Conservation (phyloP, 2,888 invertebrate genomes). For the Trilocha varians region DNA sequence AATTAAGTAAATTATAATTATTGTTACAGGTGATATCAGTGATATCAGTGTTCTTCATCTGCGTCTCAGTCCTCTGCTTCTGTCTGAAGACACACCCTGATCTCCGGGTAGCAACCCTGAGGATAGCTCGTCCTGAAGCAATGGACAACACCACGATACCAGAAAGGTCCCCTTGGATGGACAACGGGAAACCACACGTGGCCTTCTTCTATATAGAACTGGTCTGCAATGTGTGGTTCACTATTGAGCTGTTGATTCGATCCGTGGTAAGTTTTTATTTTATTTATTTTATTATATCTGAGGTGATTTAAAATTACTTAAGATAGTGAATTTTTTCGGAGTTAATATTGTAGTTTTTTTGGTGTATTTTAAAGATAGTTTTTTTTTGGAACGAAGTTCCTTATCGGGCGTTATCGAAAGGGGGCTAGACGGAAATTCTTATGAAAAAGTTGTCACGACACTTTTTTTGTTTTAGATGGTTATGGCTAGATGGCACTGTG, state of each 20-base stretch:
- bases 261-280: constrained; percentile 81
- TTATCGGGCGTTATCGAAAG: too few relatives aligned
- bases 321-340: too few relatives aligned
- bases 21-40: constrained; percentile 86
- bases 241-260: constrained; percentile 90
- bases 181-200: constrained; percentile 75
- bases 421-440: too few relatives aligned
- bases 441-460: too few relatives aligned
- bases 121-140: constrained; percentile 16
- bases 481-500: too few relatives aligned
- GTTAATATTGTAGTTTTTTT: too few relatives aligned
- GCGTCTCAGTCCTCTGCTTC: constrained; percentile 95
- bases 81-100: constrained; percentile 97
- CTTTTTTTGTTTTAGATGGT: too few relatives aligned
- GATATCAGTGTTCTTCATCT: constrained; percentile 96
- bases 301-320: too few relatives aligned
- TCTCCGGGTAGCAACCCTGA: constrained; percentile 75
- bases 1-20: background rate
- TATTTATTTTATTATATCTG: background rate
- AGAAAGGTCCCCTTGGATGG: constrained; percentile 49
- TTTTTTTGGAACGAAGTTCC: too few relatives aligned
- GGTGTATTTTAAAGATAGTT: too few relatives aligned
- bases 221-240: constrained; percentile 97
- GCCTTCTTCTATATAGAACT: constrained; percentile 95
- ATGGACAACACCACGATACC: constrained; percentile 17